These are phyloP conservation scores for Anoncus sp. DNA, from an alignment of 2,888 invertebrate species.

Conservation along the genomic window DNA sequence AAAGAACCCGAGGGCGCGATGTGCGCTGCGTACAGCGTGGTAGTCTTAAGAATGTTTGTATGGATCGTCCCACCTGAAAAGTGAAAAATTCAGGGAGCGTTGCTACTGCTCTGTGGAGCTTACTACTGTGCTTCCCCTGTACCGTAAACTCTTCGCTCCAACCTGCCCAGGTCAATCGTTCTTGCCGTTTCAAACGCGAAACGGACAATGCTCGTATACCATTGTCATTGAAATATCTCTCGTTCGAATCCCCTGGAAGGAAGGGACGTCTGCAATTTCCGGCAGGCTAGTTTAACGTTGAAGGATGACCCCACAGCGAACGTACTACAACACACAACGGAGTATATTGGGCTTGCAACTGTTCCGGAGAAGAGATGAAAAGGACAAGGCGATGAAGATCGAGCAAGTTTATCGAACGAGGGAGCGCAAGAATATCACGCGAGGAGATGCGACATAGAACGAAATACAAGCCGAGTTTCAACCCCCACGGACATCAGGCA, in stretches of 20 bases:
- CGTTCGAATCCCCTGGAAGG: constrained; percentile 66
- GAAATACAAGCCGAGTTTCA: constrained; percentile 34
- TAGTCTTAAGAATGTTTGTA: constrained; percentile 26
- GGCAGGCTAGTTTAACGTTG: constrained; percentile 67
- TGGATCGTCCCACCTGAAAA: constrained; percentile 45
- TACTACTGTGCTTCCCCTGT: constrained; percentile 8
- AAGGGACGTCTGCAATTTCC: constrained; percentile 79
- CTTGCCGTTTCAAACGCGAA: constrained; percentile 50
- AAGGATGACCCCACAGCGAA: constrained; percentile 49
- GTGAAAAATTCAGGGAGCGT: constrained; percentile 6
- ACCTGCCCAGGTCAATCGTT: constrained; percentile 44
- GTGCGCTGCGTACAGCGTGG: neutral
- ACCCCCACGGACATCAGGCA: constrained; percentile 36
- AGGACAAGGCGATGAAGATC: constrained; percentile 19
- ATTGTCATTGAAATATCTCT: constrained; percentile 80
- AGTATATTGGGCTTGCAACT: constrained; percentile 23
- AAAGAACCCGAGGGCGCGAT: constrained; percentile 1
- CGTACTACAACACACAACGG: constrained; percentile 26
- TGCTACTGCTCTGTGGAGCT: constrained; percentile 13
- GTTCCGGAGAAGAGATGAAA: constrained; percentile 42
- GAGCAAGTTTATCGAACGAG: constrained; percentile 26
- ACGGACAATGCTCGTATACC: constrained; percentile 54
- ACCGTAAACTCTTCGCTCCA: constrained; percentile 16
- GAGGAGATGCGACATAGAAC: constrained; percentile 18
- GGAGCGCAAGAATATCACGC: constrained; percentile 10